These are phyloP conservation scores for Amiota minor DNA, from an alignment of 2,888 invertebrate species.

Conservation along the genomic window DNA sequence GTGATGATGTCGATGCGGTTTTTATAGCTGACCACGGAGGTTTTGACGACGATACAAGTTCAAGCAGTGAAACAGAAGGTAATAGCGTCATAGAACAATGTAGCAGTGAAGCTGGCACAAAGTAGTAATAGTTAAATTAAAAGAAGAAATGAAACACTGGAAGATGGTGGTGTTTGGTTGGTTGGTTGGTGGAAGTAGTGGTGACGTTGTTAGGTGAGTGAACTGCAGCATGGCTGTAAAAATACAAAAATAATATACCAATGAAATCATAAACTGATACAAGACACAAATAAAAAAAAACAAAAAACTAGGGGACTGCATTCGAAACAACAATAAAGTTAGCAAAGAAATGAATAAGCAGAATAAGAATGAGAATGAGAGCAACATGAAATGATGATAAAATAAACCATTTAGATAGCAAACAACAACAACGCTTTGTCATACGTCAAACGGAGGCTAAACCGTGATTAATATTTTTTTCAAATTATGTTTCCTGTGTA, in stretches of 20 bases:
- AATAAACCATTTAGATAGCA: too few species aligned
- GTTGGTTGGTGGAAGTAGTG: conserved; percentile 10
- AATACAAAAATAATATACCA: conserved; percentile 24
- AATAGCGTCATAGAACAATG: conserved; percentile 68
- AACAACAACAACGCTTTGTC: conserved; percentile 19
- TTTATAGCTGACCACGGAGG: conserved; percentile 22
- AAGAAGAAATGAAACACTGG: too few species aligned
- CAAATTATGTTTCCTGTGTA: conserved; percentile 38
- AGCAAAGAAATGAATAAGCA: neutral
- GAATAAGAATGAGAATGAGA: conserved; percentile 32
- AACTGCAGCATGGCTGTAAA: conserved; percentile 49
- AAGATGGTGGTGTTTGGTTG: neutral
- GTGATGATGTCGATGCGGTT: conserved; percentile 8
- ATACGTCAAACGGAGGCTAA: conserved; percentile 57
- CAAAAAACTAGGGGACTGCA: neutral
- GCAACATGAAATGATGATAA: conserved; percentile 42
- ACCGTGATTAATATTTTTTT: conserved; percentile 59
- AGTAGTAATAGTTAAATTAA: neutral
- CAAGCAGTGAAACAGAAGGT: conserved; percentile 63
- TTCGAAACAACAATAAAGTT: neutral
- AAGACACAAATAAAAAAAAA: neutral
- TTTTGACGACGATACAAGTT: conserved; percentile 53
- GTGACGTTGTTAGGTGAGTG: conserved; percentile 32
- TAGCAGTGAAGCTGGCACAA: conserved; percentile 47
- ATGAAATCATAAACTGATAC: conserved; percentile 20